phyloP scores from a whole-genome alignment of 2,888 invertebrate species.

The Drosophila recens region DNA sequence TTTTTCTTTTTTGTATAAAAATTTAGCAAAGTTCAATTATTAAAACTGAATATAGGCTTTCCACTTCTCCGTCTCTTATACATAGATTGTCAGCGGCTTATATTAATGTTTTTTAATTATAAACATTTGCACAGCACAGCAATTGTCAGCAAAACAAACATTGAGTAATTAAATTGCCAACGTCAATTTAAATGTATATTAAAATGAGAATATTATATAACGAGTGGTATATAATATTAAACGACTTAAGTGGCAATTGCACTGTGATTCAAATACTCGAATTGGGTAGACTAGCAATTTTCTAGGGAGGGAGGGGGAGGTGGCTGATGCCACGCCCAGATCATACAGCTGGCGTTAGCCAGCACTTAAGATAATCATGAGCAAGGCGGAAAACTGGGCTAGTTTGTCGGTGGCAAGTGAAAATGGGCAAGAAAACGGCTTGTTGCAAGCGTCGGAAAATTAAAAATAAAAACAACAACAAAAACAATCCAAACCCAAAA shows the following conservation, averaged over 20 bases:
- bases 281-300: neutral
- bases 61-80: neutral
- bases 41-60: too few species aligned
- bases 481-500: conserved; percentile 3
- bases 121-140: neutral
- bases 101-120: neutral
- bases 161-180: neutral
- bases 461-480: conserved; percentile 40
- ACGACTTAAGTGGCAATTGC: neutral
- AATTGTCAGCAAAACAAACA: neutral
- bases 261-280: neutral
- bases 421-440: conserved; percentile 57
- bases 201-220: neutral
- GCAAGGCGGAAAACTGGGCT: conserved; percentile 48
- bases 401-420: conserved; percentile 48
- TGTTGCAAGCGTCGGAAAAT: conserved; percentile 30
- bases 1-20: too few species aligned
- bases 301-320: neutral
- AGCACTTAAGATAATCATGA: conserved; percentile 55
- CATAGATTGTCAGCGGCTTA: neutral
- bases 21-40: too few species aligned
- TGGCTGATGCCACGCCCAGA: conserved; percentile 3
- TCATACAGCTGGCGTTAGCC: conserved; percentile 21
- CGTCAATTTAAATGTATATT: neutral
- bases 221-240: neutral